Evolutionary conservation across 2,113 vertebrate species (phyloP).

Genomic region (Carassius gibelio): DNA sequence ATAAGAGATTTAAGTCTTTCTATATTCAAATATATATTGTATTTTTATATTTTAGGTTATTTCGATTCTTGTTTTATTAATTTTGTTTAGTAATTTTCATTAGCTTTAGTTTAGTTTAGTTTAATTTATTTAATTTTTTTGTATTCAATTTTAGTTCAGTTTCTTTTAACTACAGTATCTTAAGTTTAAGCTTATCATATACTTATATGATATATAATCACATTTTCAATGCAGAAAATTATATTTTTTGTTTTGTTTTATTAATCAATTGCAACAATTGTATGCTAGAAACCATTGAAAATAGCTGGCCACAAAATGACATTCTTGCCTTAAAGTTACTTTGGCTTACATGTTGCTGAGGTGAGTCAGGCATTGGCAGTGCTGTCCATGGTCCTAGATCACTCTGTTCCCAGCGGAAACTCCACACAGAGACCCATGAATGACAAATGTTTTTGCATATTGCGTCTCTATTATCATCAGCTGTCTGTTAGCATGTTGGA

Average conservation of each 20-base stretch:
- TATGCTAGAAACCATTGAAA: no score
- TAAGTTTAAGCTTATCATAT: conserved; percentile 50
- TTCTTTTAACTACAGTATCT: no score
- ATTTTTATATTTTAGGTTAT: neutral
- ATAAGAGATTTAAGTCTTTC: neutral
- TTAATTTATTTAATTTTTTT: neutral
- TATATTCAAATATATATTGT: no score
- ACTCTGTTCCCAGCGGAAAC: neutral
- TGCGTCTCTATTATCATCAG: conserved; percentile 29
- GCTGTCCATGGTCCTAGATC: conserved; percentile 48
- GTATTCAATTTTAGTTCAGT: neutral
- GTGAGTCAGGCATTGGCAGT: conserved; percentile 1
- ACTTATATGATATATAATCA: no score
- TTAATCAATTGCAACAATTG: neutral
- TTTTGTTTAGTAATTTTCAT: neutral
- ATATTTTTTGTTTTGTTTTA: neutral
- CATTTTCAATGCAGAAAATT: neutral
- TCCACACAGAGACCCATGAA: neutral
- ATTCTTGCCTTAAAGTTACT: neutral
- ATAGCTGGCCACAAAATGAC: neutral
- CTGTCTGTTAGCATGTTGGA: conserved; percentile 46
- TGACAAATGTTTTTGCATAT: conserved; percentile 42
- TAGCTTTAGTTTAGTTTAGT: neutral
- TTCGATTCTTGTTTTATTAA: neutral
- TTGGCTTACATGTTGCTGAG: neutral